Evolutionary conservation across 1,140 invertebrate species (phyloP).

Genomic region (Nasonia vitripennis): DNA sequence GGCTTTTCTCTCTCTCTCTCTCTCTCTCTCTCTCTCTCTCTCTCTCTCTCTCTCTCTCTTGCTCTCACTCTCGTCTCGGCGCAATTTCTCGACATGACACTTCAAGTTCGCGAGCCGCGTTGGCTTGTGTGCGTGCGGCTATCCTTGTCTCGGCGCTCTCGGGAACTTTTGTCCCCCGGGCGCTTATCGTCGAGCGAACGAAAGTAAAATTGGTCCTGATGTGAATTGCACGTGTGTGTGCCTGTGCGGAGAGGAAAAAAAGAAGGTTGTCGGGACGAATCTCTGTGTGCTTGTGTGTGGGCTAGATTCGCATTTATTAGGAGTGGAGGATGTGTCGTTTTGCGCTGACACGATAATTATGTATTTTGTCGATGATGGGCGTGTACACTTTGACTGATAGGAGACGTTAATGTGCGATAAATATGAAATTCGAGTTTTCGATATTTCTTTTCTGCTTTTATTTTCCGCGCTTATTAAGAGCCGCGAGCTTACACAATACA

Average conservation of each 20-base stretch:
- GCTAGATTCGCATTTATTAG: slow-evolving; percentile 19
- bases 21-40: slow-evolving; percentile 55
- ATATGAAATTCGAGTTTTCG: too few relatives aligned
- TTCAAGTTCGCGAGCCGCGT: slow-evolving; percentile 32
- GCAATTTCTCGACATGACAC: slow-evolving; percentile 47
- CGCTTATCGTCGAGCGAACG: neutral
- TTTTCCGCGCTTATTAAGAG: neutral
- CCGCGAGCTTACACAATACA: neutral
- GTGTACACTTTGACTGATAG: too few relatives aligned
- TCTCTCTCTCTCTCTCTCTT: slow-evolving; percentile 51
- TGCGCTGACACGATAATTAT: too few relatives aligned
- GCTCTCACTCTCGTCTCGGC: slow-evolving; percentile 51
- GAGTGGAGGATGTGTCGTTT: too few relatives aligned
- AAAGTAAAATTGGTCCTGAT: neutral
- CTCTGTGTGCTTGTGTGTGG: neutral
- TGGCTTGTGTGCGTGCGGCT: neutral
- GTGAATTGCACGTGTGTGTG: neutral
- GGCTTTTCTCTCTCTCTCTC: slow-evolving; percentile 34
- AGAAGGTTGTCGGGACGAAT: neutral
- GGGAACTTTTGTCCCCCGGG: neutral
- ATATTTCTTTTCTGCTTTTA: neutral
- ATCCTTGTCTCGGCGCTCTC: neutral
- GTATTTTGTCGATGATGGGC: neutral
- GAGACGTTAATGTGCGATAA: too few relatives aligned
- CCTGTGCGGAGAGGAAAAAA: neutral